These are phyloP conservation scores for Lycocerus yunnanus DNA, from an alignment of 2,888 invertebrate species.

Conservation along the genomic window DNA sequence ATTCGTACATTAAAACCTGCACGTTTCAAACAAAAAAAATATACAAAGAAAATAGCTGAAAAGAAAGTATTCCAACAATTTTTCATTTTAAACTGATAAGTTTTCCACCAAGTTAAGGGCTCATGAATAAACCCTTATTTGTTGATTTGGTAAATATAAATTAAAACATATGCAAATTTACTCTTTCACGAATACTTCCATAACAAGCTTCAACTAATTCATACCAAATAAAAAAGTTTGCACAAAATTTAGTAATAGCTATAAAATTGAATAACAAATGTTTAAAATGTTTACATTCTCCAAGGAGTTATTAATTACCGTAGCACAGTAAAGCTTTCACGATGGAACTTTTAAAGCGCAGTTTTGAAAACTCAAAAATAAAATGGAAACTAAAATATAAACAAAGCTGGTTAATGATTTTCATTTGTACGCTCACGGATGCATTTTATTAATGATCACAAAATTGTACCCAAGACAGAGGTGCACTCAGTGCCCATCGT, in stretches of 20 bases:
- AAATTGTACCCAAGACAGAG: too few species aligned
- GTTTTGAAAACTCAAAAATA: neutral
- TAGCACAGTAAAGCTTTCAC: neutral
- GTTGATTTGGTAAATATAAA: neutral
- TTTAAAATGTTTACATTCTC: neutral
- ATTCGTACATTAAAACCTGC: too few species aligned
- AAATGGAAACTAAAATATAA: neutral
- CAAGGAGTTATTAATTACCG: neutral
- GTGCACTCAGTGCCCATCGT: too few species aligned
- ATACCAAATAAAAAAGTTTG: neutral
- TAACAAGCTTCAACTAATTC: neutral
- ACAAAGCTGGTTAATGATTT: too few species aligned
- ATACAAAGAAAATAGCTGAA: too few species aligned
- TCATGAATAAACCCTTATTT: neutral
- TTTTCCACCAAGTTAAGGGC: neutral
- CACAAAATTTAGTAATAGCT: neutral
- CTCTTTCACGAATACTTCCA: neutral
- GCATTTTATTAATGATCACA: too few species aligned
- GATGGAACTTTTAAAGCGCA: neutral
- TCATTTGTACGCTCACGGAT: too few species aligned
- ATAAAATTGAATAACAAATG: neutral
- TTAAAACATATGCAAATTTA: neutral
- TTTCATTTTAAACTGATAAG: neutral
- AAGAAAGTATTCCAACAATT: neutral
- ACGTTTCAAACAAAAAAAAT: too few species aligned